Evolutionary conservation across 2,113 vertebrate genomes (phyloP), one percentile per base, ranked within the genome.

Genomic region (Brachirus orientalis): DNA sequence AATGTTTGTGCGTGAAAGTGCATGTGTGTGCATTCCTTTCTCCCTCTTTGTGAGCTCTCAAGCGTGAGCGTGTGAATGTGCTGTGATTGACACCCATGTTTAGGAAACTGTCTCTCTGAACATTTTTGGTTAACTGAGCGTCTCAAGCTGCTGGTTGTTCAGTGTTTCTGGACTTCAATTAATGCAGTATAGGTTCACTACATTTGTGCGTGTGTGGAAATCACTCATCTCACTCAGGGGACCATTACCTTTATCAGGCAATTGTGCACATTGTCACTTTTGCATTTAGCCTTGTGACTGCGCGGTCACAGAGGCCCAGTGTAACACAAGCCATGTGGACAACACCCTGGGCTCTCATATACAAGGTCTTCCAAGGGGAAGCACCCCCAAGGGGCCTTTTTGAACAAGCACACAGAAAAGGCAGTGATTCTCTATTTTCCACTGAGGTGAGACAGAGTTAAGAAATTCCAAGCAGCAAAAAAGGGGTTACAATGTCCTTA

Each of bases 211-310:
- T 93, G 94, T 77, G 56, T 52, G 33, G 68, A 94, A 91, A 94
- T 93, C 93, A 95, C 94, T 94, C 94, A 95, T 95, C 93, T 95
- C 94, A 95, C 95, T 96, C 95, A 95, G 92, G 92, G 93, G 93
- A 92, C 93, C 94, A 95, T 96, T 96, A 95, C 95, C 93, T 95
- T 95, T 90, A 97, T 90, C 92, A 90, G 92, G 92, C 94, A 97
- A 94, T 98, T 96, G 96, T 96, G 94, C 94, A 94, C 94, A 94
- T 95, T 97, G 96, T 96, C 96, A 96, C 95, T 96, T 96, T 95
- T 96, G 94, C 89, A 35, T 96, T 95, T 95, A 95, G 93, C 95
- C 95, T 92, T 89, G 87, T 93, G 94, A 96, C 94, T 95, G 36
- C 22, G 78, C 77, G 95, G 95, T 95, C 95, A 92, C 60, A 35